Percentiles rank a stretch among this genome's conserved stretches.
Conservation (phyloP, 2,888 invertebrate species). For the Microdon myrmicae region DNA sequence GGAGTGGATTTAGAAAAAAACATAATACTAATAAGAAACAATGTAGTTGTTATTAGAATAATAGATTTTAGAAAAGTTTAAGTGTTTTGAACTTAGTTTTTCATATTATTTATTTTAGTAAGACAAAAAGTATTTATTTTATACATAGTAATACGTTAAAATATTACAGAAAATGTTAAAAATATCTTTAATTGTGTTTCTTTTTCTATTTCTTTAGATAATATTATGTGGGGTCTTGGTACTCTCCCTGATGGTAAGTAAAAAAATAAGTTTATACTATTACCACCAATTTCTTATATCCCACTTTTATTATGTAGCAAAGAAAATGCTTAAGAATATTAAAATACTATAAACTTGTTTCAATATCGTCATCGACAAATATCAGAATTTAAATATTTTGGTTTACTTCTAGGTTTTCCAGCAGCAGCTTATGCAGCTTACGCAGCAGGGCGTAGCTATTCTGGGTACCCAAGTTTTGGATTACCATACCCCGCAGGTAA, state of each 20-base stretch:
- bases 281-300: neutral
- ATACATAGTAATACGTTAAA: too few species aligned
- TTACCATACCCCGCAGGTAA: constrained; percentile 98
- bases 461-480: constrained; percentile 97
- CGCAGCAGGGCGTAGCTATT: constrained; percentile 95
- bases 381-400: neutral
- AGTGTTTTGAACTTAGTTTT: too few species aligned
- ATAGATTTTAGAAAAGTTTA: too few species aligned
- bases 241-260: constrained; percentile 96
- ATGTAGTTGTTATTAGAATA: neutral
- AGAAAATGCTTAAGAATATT: neutral
- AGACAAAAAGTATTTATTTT: too few species aligned
- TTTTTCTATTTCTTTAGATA: constrained; percentile 72
- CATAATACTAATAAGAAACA: neutral
- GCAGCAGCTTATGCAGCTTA: constrained; percentile 95
- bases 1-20: neutral
- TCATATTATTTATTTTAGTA: too few species aligned
- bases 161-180: neutral
- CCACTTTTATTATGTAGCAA: neutral
- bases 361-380: constrained; percentile 2
- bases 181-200: constrained; percentile 5
- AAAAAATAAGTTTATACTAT: neutral
- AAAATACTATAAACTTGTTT: constrained; percentile 9
- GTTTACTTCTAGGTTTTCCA: constrained; percentile 80
- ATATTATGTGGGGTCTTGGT: constrained; percentile 98